phyloP scores from a whole-genome alignment of 1,140 invertebrate genomes.

The Papilio polyxenes region DNA sequence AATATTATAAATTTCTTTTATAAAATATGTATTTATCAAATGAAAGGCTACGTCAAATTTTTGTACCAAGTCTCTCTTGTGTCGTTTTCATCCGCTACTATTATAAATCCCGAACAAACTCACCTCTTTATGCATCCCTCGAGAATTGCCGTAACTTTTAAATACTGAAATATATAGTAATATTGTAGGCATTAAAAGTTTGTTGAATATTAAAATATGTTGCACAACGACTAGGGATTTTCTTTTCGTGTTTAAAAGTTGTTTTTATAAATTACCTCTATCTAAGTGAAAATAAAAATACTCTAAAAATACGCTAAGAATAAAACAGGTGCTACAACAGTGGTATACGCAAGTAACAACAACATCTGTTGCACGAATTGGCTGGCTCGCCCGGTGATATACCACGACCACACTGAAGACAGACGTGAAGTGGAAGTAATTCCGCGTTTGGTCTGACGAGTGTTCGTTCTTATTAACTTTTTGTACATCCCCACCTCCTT shows the following conservation, averaged over 20 bases:
- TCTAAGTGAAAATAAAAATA: no score
- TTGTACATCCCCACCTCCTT: no score
- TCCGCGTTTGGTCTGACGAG: no score
- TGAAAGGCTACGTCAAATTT: background rate
- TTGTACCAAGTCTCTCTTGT: conserved; percentile 13
- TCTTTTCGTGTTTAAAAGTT: background rate
- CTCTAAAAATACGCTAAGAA: no score
- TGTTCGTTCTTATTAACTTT: no score
- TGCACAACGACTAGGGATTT: background rate
- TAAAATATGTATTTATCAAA: background rate
- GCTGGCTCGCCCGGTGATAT: no score
- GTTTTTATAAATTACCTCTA: background rate
- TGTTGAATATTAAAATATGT: conserved; percentile 2
- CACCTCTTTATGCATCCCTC: conserved; percentile 17
- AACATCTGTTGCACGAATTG: no score
- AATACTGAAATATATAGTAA: conserved; percentile 19
- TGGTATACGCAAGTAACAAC: no score
- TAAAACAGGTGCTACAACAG: no score
- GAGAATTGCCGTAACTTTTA: conserved; percentile 6
- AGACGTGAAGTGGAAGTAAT: no score
- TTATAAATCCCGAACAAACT: conserved; percentile 22
- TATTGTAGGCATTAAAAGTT: conserved; percentile 17
- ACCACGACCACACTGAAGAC: no score
- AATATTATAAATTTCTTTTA: background rate
- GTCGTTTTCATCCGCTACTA: conserved; percentile 9